Base-by-base conservation (phyloP, 1,140 invertebrate genomes). In the Venustaconcha ellipsiformis region DNA sequence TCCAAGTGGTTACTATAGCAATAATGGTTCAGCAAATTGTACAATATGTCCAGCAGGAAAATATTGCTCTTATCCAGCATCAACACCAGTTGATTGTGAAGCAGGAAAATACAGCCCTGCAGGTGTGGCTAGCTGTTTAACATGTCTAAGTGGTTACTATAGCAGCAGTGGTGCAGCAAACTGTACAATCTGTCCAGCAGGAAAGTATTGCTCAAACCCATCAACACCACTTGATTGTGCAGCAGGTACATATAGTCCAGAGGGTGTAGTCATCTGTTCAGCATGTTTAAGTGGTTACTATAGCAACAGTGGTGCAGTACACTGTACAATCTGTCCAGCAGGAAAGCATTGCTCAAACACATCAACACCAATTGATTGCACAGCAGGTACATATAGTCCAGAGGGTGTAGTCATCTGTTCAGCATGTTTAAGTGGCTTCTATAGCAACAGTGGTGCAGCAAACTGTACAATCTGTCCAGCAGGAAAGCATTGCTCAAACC, bases 391-490 rank as follows among this genome's bases (percentile, higher is more conserved):
- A n/a, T 80, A 72, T 57, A 74, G 72, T 65, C n/a, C n/a, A 23
- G 71, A 71, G 12, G 72, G 75, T 18, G 48, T 58, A 37, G 11
- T 60, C 14, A 68, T 12, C n/a, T 80, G 79, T 58, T 37, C 37
- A 23, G 64, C 57, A n/a, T 80, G 80, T 78, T 14, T 37, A 18
- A n/a, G 26, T 58, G 81, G 81, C 12, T 74, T 69, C 65, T 78
- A 78, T 74, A 78, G 76, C 69, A 56, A 68, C 8, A 65, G 67
- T 55, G 83, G 78, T 14, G 69, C 74, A 14, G 68, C 20, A 18
- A 67, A 30, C 11, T 87, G 86, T 78, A 79, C 73, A 2, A 48
- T 69, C 20, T 87, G 86, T 78, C 78, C 82, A 69, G 80, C 70
- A 37, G 80, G 80, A 5, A 59, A 76, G 14, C 68, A 79, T 48